A percentile compares a stretch with the other conserved stretches of the same genome.
These are phyloP conservation scores for Plusia festucae DNA, from an alignment of 2,888 invertebrate species.

Conservation along the genomic window DNA sequence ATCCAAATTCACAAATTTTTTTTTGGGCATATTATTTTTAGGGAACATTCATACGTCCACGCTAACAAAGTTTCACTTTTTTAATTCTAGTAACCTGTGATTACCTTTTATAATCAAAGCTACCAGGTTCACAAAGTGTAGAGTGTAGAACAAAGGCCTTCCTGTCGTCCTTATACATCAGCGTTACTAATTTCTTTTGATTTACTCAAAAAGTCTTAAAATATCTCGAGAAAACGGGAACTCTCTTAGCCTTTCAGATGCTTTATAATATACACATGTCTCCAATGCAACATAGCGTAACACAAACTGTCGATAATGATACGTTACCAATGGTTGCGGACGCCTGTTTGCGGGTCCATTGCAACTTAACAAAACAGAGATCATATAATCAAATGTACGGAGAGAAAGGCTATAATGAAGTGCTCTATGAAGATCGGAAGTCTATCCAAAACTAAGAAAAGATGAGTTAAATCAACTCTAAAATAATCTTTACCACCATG, in stretches of 20 bases:
- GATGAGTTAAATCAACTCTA: not conserved
- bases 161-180: too few species aligned
- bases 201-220: conserved; percentile 8
- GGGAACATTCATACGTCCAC: too few species aligned
- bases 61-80: too few species aligned
- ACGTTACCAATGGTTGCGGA: conserved; percentile 56
- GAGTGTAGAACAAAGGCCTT: too few species aligned
- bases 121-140: too few species aligned
- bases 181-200: too few species aligned
- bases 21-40: too few species aligned
- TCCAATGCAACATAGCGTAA: conserved; percentile 41
- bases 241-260: conserved; percentile 30
- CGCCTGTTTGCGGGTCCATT: conserved; percentile 58
- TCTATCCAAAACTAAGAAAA: not conserved
- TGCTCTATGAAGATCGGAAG: not conserved
- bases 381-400: not conserved
- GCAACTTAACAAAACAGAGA: conserved; percentile 34
- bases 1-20: too few species aligned
- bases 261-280: conserved; percentile 31
- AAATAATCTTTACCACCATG: too few species aligned
- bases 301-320: conserved; percentile 47
- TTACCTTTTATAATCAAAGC: too few species aligned
- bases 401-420: not conserved
- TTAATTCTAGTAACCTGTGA: too few species aligned
- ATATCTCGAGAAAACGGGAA: conserved; percentile 26